Evolutionary conservation across 2,888 invertebrate species (phyloP).

Genomic region (Chouioia cunea): DNA sequence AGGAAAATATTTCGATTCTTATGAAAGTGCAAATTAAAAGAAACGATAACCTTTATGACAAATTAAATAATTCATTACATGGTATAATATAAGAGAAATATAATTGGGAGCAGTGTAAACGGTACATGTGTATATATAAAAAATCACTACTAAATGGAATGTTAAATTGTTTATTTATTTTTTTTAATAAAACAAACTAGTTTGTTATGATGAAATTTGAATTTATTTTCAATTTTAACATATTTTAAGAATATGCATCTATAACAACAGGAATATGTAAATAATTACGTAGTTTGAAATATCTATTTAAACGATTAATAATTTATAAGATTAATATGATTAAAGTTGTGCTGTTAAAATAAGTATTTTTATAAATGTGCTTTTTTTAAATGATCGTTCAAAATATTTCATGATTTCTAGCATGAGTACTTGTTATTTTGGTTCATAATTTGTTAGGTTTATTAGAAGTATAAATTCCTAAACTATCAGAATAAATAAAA

Average conservation of each 20-base stretch:
- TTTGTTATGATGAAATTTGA: slow-evolving; percentile 9
- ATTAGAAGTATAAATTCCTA: slow-evolving; percentile 9
- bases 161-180: no score
- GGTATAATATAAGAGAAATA: no score
- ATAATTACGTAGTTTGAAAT: slow-evolving; percentile 1
- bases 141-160: no score
- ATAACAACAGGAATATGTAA: slow-evolving; percentile 9
- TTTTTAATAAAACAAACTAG: neutral
- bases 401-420: slow-evolving; percentile 4
- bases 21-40: no score
- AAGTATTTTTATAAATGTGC: slow-evolving; percentile 15
- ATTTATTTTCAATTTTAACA: slow-evolving; percentile 40
- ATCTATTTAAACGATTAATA: slow-evolving; percentile 6
- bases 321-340: neutral
- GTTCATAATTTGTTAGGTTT: neutral
- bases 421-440: neutral
- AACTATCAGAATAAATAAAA: slow-evolving; percentile 39
- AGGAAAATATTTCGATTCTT: no score
- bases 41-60: no score
- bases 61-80: no score
- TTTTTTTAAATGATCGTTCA: neutral
- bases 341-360: slow-evolving; percentile 27
- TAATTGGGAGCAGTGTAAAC: no score
- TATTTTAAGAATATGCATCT: slow-evolving; percentile 18
- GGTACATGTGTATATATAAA: no score